phyloP scores from a whole-genome alignment of 53 echinoderm and acorn worm genomes.

The Temnopleurus reevesii region DNA sequence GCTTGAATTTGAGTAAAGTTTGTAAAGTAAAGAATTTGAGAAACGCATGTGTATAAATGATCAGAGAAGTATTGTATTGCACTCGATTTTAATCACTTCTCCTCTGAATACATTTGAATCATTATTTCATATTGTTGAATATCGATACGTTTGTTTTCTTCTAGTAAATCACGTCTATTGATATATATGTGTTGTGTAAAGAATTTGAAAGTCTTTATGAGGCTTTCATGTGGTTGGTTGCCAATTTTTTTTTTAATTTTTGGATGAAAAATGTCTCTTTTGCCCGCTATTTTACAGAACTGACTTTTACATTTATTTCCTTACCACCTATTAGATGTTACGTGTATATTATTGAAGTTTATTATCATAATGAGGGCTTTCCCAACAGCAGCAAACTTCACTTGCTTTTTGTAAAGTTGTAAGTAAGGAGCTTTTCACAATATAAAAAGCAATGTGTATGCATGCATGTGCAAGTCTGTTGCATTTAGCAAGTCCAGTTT shows the following conservation, averaged over 20 bases:
- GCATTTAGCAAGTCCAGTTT: background rate
- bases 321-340: background rate
- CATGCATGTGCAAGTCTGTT: background rate
- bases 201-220: background rate
- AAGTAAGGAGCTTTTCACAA: background rate
- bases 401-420: background rate
- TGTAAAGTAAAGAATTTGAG: background rate
- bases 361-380: background rate
- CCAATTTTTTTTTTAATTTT: background rate
- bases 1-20: background rate
- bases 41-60: background rate
- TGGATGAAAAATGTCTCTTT: background rate
- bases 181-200: background rate
- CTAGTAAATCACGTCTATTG: background rate
- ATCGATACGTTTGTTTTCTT: background rate
- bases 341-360: background rate
- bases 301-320: background rate
- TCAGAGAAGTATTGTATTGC: background rate
- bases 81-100: background rate
- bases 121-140: background rate
- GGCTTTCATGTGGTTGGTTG: background rate
- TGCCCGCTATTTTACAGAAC: conserved; percentile 26
- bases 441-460: background rate
- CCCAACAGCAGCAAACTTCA: background rate
- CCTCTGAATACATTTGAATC: background rate